Percentiles rank a stretch among this genome's conserved stretches.
Evolutionary conservation across 2,113 vertebrate genomes (phyloP).

Genomic region (Seriola rivoliana): DNA sequence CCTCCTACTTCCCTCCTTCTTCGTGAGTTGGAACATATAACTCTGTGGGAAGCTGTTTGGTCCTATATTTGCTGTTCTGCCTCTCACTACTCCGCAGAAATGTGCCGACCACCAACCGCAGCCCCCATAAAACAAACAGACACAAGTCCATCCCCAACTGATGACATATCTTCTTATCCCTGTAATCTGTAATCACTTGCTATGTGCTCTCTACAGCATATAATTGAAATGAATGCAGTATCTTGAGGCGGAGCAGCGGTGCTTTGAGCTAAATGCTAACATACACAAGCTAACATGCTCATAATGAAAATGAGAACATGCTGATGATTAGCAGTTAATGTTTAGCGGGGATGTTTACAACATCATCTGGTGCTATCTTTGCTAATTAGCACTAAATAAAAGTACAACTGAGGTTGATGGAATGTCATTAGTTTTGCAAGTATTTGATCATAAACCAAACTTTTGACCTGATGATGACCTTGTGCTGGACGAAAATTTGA

Average conservation of each 20-base stretch:
- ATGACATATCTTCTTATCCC: constrained; percentile 50
- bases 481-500: not conserved
- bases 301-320: not conserved
- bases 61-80: constrained; percentile 69
- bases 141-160: constrained; percentile 47
- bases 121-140: constrained; percentile 68
- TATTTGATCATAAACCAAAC: not conserved
- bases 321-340: not conserved
- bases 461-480: too few species aligned
- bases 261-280: not conserved
- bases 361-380: not conserved
- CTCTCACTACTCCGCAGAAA: constrained; percentile 79
- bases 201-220: not conserved
- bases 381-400: not conserved
- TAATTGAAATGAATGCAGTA: not conserved
- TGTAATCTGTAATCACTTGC: constrained; percentile 32
- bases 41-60: constrained; percentile 73
- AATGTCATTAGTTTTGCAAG: too few species aligned
- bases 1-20: constrained; percentile 72
- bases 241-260: not conserved
- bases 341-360: not conserved
- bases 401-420: not conserved
- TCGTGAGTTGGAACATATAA: constrained; percentile 63
- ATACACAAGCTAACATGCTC: not conserved
- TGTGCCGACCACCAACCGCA: constrained; percentile 62